phyloP scores from a whole-genome alignment of 2,888 invertebrate genomes.

The Leptinotarsa juncta region DNA sequence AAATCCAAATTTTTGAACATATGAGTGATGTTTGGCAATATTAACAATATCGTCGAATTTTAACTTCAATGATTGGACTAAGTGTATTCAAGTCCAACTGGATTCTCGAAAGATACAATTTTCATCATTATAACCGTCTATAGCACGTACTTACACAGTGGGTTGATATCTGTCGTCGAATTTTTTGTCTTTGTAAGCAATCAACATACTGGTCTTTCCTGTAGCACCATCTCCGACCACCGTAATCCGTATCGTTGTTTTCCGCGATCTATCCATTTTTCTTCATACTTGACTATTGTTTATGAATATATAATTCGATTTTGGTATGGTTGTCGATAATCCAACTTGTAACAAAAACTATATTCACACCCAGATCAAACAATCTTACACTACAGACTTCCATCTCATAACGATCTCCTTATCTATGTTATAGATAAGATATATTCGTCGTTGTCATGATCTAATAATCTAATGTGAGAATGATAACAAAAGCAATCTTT shows the following conservation, averaged over 20 bases:
- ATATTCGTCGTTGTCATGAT: not conserved
- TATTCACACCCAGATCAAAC: not conserved
- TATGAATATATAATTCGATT: not conserved
- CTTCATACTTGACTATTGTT: slow-evolving; percentile 5
- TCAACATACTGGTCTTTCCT: slow-evolving; percentile 90
- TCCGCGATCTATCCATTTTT: slow-evolving; percentile 36
- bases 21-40: too few species aligned
- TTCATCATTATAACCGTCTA: too few species aligned
- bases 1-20: too few species aligned
- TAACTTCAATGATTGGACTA: too few species aligned
- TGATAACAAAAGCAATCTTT: not conserved
- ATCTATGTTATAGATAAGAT: not conserved
- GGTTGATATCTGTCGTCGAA: slow-evolving; percentile 86
- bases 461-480: not conserved
- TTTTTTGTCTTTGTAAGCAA: slow-evolving; percentile 70
- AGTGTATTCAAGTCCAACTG: too few species aligned
- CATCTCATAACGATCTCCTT: not conserved
- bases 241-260: slow-evolving; percentile 78
- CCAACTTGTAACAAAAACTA: not conserved
- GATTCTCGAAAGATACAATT: too few species aligned
- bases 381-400: not conserved
- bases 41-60: too few species aligned
- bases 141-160: slow-evolving; percentile 80
- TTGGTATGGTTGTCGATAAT: not conserved
- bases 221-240: slow-evolving; percentile 92